These are phyloP conservation scores for Epinotia brunnichana DNA, from an alignment of 2,888 invertebrate species.

Conservation along the genomic window DNA sequence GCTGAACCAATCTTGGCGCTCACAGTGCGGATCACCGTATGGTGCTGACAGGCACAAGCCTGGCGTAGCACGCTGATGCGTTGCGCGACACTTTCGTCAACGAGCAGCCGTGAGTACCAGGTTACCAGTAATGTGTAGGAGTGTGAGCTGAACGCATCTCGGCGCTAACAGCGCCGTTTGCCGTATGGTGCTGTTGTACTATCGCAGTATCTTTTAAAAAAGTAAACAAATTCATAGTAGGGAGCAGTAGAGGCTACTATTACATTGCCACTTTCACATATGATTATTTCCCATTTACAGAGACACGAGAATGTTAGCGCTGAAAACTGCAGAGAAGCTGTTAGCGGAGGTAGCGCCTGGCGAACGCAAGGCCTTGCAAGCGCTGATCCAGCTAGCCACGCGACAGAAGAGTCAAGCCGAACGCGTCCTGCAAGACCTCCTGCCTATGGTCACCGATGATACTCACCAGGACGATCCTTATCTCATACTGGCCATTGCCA, in stretches of 20 bases:
- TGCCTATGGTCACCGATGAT: constrained; percentile 88
- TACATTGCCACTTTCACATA: not conserved
- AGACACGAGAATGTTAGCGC: constrained; percentile 91
- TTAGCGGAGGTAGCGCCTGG: constrained; percentile 88
- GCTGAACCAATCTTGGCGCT: constrained; percentile 75
- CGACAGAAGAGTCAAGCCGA: constrained; percentile 94
- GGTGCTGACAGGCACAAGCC: too few relatives aligned
- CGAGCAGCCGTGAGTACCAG: constrained; percentile 14
- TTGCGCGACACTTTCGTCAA: constrained; percentile 16
- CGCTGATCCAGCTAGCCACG: constrained; percentile 92
- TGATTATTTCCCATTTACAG: constrained; percentile 58
- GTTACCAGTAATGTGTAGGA: not conserved
- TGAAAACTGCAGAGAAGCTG: constrained; percentile 90
- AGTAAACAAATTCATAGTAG: too few relatives aligned
- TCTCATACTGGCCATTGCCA: constrained; percentile 92
- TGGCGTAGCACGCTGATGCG: constrained; percentile 49
- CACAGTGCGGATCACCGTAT: constrained; percentile 89
- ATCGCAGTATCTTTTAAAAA: too few relatives aligned
- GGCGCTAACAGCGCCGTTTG: constrained; percentile 81
- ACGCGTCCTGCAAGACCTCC: constrained; percentile 89
- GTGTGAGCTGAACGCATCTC: not conserved
- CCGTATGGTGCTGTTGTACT: constrained; percentile 17
- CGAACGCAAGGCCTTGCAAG: constrained; percentile 88
- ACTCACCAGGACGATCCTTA: constrained; percentile 91
- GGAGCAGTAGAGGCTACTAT: too few relatives aligned